Base-by-base conservation (phyloP, 2,113 vertebrate genomes). In the Myotis davidii region DNA sequence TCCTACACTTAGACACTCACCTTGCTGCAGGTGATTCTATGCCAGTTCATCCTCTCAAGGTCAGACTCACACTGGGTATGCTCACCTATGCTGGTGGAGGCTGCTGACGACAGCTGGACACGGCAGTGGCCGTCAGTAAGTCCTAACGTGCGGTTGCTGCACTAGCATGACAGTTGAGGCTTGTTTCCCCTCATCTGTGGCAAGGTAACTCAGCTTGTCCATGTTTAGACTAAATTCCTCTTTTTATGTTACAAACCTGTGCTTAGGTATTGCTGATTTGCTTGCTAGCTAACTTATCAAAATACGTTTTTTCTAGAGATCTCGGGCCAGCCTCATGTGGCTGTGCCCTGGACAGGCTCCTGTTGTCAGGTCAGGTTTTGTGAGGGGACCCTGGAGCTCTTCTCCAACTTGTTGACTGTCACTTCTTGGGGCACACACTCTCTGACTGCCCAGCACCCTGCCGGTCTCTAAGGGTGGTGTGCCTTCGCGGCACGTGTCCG, bases 381-480 rank as follows among this genome's bases (percentile, higher is more conserved):
- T 48, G 14, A 9, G 29, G 1, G 64, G 4, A 10, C 37, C 54
- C 45, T 64, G 56, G 45, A 48, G 11, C 21, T 21, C n/a, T 73
- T 39, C 37, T 70, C 11, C 34, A 29, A 2, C 13, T 39, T 48
- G n/a, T 0, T 70, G 59, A 11, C 13, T 67, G 23, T 48, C 29
- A 2, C 27, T 34, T 10, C 79, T 59, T 37, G 3, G 25, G 64
- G 78, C 39, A 50, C 4, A 39, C 37, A 0, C 3, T 59, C 27
- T 81, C n/a, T 14, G 37, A 25, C 52, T n/a, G 1, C 9, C 3
- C 13, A 0, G 48, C 0, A 1, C 34, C 50, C 39, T 14, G 23
- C 14, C 67, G 39, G 16, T 27, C 17, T 87, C 52, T 0, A 21
- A 16, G 3, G 2, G 37, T 29, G 59, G 45, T 18, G 0, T 9